Percentiles rank a stretch among this genome's conserved stretches.
Evolutionary conservation across 2,797 vertebrate species (phyloP).

Genomic region (Siniperca undulata): DNA sequence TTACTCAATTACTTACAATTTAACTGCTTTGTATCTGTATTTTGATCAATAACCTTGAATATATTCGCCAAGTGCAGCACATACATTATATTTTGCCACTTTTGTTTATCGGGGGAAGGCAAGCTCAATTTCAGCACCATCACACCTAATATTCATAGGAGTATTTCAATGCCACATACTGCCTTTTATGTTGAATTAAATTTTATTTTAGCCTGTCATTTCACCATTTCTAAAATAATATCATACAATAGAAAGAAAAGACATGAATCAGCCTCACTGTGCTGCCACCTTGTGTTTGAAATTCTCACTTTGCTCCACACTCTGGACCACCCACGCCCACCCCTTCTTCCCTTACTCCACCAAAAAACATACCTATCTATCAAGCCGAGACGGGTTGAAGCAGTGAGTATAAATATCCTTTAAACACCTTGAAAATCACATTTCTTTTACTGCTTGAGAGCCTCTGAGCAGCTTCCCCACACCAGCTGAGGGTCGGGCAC

Average conservation of each 20-base stretch:
- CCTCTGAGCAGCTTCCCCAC: neutral
- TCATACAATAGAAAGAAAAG: neutral
- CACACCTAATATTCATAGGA: neutral
- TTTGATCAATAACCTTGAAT: neutral
- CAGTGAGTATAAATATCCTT: neutral
- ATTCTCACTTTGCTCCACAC: neutral
- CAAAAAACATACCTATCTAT: neutral
- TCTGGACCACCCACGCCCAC: neutral
- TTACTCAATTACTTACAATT: neutral
- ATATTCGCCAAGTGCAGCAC: neutral
- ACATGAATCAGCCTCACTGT: constrained; percentile 14
- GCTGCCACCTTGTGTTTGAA: constrained; percentile 65
- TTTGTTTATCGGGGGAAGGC: neutral
- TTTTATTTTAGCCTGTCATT: neutral
- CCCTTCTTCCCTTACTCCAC: neutral
- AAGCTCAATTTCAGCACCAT: constrained; percentile 4
- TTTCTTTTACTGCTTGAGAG: neutral
- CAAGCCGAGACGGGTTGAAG: no score
- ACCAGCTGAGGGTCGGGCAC: neutral
- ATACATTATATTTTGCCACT: neutral
- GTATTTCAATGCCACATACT: neutral
- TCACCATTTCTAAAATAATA: neutral
- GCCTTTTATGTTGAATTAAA: neutral
- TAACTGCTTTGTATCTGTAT: neutral
- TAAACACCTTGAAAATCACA: neutral